These are phyloP conservation scores for Himalopsyche tibetana DNA, from an alignment of 2,888 invertebrate genomes.

Conservation along the genomic window DNA sequence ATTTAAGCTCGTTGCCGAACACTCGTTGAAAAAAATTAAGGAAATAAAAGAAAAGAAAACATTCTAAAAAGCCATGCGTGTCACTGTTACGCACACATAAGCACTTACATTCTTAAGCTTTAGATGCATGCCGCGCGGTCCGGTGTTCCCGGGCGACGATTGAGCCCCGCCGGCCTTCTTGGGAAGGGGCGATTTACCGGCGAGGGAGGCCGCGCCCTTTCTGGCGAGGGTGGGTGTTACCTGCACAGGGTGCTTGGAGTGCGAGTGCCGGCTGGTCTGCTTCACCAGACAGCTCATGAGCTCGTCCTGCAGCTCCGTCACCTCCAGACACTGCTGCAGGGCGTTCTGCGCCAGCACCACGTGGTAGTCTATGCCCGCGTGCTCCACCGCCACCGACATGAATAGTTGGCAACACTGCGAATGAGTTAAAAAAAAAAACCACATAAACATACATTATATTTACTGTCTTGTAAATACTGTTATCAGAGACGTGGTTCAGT, in stretches of 20 bases:
- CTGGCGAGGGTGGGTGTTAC: constrained; percentile 77
- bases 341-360: constrained; percentile 98
- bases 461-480: no score
- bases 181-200: constrained; percentile 33
- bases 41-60: constrained; percentile 7
- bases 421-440: no score
- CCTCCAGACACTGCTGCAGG: constrained; percentile 92
- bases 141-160: constrained; percentile 55
- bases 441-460: no score
- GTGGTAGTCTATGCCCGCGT: constrained; percentile 97
- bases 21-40: not conserved
- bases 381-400: constrained; percentile 96
- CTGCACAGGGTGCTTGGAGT: constrained; percentile 90
- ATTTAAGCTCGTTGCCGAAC: not conserved
- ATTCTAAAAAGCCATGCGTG: constrained; percentile 56
- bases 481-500: no score
- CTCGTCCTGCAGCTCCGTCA: constrained; percentile 94
- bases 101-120: constrained; percentile 76
- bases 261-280: constrained; percentile 93
- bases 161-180: constrained; percentile 50
- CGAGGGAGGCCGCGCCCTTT: constrained; percentile 52
- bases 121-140: constrained; percentile 68
- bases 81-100: constrained; percentile 54
- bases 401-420: constrained; percentile 94
- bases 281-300: constrained; percentile 93